Evolutionary conservation across 2,797 vertebrate genomes (phyloP), one percentile per base, ranked within the genome.

Genomic region (Xiphorhynchus erythropygius): DNA sequence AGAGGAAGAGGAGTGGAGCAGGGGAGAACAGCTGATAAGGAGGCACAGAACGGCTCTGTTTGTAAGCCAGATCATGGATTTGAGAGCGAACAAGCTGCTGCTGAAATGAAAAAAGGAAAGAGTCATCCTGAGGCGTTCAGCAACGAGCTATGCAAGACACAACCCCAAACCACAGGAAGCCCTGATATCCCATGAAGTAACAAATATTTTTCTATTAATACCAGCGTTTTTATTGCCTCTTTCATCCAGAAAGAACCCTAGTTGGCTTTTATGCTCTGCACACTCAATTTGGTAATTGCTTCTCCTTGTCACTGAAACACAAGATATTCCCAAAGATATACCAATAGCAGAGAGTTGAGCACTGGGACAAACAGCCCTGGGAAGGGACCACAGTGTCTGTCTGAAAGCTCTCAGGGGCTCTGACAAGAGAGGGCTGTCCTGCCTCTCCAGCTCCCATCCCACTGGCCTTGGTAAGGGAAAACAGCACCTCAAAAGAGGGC

Each of bases 161-260:
- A 96, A 87, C 89, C 86, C 84, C 93, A 95, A 95, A 78, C 90
- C 95, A 83, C 93, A 93, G 95, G 95, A 95, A 96, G 90, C 90
- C 86, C 84, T 85, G 93, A 90, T 93, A 83, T 91, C 95, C 86
- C 87, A 89, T 85, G 90, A 95, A 94, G 84, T 89, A 95, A 89
- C 83, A 96, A 96, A 96, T 96, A 97, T 96, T 96, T 97, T 95
- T 85, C 89, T 96, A 96, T 95, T 95, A 96, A 94, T 96, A 94
- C 95, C 85, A 95, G 78, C 5, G 5, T 18, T 89, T 92, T 91
- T 93, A 94, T 92, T 87, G 73, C 79, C 59, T 75, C 93, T 90
- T 93, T 95, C 90, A 94, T 93, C 91, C 78, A 60, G 69, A 87
- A 93, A 75, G 92, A 96, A 60, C 69, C 47, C 68, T 76, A 13